A percentile compares a stretch with the other conserved stretches of the same genome.
Conservation (phyloP, 2,113 vertebrate genomes). For the Erythrolamprus reginae region DNA sequence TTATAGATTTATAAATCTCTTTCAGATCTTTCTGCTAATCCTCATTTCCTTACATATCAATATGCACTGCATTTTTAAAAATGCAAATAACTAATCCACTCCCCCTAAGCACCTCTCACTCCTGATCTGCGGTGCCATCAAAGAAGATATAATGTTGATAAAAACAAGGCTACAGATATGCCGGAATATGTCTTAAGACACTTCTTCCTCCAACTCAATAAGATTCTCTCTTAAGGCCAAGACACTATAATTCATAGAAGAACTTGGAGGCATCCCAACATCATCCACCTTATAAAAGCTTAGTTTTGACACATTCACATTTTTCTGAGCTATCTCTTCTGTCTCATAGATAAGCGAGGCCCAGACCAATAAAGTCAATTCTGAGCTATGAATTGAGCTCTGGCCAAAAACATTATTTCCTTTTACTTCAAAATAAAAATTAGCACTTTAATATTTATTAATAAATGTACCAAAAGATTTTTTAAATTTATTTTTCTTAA, state of each 20-base stretch:
- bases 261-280: neutral
- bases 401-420: neutral
- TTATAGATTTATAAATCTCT: neutral
- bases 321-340: neutral
- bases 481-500: neutral
- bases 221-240: neutral
- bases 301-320: slow-evolving; percentile 8
- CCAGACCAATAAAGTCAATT: neutral
- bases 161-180: neutral
- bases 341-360: neutral
- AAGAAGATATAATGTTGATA: neutral
- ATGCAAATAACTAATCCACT: neutral
- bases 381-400: neutral
- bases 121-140: neutral
- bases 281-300: neutral
- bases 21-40: neutral
- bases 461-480: neutral
- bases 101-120: too few relatives aligned
- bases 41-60: neutral
- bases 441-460: neutral
- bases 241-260: neutral
- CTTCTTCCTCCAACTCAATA: neutral
- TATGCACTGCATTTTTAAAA: neutral
- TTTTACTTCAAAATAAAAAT: neutral
- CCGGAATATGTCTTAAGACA: neutral